Conservation (phyloP, 1,140 invertebrate genomes). For the Drosophila sp. region DNA sequence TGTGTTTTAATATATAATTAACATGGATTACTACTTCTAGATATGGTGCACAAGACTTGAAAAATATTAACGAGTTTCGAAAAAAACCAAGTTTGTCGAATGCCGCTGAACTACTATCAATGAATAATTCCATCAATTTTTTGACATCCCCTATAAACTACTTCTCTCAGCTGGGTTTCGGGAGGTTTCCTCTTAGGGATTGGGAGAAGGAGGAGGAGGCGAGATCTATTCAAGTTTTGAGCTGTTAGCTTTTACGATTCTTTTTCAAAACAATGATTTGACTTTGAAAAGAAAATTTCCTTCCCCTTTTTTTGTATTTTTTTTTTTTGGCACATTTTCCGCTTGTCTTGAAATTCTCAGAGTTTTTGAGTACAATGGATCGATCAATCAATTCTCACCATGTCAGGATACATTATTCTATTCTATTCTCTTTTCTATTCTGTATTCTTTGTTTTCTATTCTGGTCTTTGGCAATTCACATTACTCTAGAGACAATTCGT, state of each 20-base stretch:
- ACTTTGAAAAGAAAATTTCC: neutral
- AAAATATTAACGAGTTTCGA: too few relatives aligned
- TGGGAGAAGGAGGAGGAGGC: too few relatives aligned
- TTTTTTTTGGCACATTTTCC: neutral
- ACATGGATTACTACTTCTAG: too few relatives aligned
- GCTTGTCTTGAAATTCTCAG: neutral
- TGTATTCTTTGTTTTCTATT: conserved; percentile 7
- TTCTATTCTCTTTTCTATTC: neutral
- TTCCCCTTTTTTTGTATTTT: neutral
- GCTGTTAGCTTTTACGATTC: conserved; percentile 2
- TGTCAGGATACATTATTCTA: conserved; percentile 8
- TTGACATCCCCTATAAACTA: neutral
- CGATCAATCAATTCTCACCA: conserved; percentile 11
- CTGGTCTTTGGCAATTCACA: neutral
- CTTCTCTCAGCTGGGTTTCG: neutral
- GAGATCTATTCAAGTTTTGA: conserved; percentile 2
- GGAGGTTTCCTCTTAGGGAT: neutral
- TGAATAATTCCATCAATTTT: too few relatives aligned
- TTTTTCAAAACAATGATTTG: neutral
- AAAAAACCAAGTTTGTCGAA: too few relatives aligned
- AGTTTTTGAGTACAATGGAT: conserved; percentile 1
- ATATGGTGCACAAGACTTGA: too few relatives aligned
- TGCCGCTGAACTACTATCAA: too few relatives aligned
- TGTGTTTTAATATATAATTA: conserved; percentile 5
- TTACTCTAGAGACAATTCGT: conserved; percentile 12